Percentiles rank a stretch among this genome's conserved stretches.
Evolutionary conservation across 2,113 vertebrate species (phyloP).

Genomic region (Dendropsophus ebraccatus): DNA sequence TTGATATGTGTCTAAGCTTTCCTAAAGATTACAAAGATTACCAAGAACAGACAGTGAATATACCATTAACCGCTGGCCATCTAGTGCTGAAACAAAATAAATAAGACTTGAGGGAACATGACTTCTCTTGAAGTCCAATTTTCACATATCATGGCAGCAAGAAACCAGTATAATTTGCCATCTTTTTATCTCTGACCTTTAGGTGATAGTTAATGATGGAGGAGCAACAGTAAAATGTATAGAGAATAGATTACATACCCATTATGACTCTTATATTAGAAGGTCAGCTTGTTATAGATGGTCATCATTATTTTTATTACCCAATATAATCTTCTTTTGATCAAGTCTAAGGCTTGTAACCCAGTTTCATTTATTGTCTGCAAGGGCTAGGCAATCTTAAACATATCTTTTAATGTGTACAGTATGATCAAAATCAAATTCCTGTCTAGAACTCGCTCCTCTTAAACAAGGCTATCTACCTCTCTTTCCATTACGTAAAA

Average conservation of each 20-base stretch:
- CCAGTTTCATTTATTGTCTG: slow-evolving; percentile 41
- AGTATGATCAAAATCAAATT: background rate
- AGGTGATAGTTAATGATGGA: slow-evolving; percentile 34
- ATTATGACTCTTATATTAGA: slow-evolving; percentile 33
- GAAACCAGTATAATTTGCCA: slow-evolving; percentile 20
- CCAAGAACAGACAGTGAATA: background rate
- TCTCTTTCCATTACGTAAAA: background rate
- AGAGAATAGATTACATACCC: slow-evolving; percentile 23
- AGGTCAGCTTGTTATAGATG: slow-evolving; percentile 38
- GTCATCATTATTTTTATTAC: slow-evolving; percentile 42
- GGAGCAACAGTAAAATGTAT: slow-evolving; percentile 26
- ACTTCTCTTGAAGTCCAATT: background rate
- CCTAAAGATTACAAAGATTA: background rate
- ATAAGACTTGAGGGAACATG: background rate
- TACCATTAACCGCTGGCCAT: background rate
- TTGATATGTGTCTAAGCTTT: background rate
- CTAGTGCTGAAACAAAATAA: background rate
- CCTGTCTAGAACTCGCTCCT: background rate
- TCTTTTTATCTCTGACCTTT: slow-evolving; percentile 35
- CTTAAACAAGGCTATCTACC: background rate
- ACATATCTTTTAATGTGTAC: background rate
- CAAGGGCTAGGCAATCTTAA: background rate
- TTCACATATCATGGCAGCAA: background rate
- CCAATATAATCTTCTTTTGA: slow-evolving; percentile 14
- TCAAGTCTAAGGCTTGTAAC: slow-evolving; percentile 18